These are phyloP conservation scores for Drosophila sp. DNA, from an alignment of 1,140 invertebrate species.

Conservation along the genomic window DNA sequence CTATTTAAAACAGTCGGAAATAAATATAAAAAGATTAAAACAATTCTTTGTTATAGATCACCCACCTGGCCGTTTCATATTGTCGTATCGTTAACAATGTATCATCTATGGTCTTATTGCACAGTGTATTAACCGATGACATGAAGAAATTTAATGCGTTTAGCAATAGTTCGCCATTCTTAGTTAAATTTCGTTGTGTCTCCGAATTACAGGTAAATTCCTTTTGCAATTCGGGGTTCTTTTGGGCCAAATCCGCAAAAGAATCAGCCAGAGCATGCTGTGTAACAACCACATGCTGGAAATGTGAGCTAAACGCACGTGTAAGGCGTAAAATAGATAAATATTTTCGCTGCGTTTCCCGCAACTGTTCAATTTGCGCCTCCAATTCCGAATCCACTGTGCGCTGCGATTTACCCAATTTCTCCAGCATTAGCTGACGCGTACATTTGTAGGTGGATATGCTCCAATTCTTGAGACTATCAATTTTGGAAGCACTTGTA, in stretches of 20 bases:
- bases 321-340: conserved; percentile 93
- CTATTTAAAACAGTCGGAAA: conserved; percentile 83
- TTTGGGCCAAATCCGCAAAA: conserved; percentile 97
- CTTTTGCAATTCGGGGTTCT: conserved; percentile 96
- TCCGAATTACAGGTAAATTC: conserved; percentile 98
- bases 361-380: conserved; percentile 94
- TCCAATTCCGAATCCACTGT: conserved; percentile 93
- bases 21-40: not conserved
- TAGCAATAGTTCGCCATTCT: conserved; percentile 96
- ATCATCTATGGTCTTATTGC: conserved; percentile 98
- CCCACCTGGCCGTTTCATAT: conserved; percentile 94
- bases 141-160: conserved; percentile 98
- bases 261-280: conserved; percentile 86
- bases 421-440: conserved; percentile 96
- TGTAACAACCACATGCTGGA: conserved; percentile 94
- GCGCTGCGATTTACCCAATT: conserved; percentile 95
- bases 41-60: conserved; percentile 21
- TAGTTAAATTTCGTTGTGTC: conserved; percentile 95
- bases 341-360: conserved; percentile 98
- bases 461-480: conserved; percentile 96
- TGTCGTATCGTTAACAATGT: conserved; percentile 96
- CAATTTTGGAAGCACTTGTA: conserved; percentile 90
- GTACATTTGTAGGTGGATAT: conserved; percentile 99
- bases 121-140: conserved; percentile 96
- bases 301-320: conserved; percentile 92